Base-by-base conservation (phyloP, 2,888 invertebrate genomes). In the Rhimphoctona megacephalus region DNA sequence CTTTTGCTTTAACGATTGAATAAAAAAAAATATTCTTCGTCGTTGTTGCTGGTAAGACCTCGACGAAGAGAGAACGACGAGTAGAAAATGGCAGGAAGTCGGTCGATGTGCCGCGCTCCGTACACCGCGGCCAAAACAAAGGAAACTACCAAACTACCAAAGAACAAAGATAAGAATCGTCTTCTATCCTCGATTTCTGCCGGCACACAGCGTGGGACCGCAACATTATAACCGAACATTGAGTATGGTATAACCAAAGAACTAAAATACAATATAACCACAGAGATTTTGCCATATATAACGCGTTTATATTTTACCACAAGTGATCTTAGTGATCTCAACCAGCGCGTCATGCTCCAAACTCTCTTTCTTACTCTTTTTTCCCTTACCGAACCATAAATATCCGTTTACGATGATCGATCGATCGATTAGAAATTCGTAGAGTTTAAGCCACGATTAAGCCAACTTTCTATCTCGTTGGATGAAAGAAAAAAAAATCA, bases 61-160 rank as follows among this genome's bases (percentile, higher is more conserved):
- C 86, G 82, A 80, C 82, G 82, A 64, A 85, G 88, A 87, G 52
- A 43, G 22, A 46, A 36, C 36, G 81, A 69, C 30, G 69, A 89
- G 91, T 91, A 93, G 92, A 93, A 93, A 93, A 93, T 92, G 92
- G 91, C 93, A 92, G 93, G 93, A 93, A 93, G 92, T 92, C 90
- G 90, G 90, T 80, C 91, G 91, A 91, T 90, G 89, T 83, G 84
- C 88, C 85, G 70, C 90, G 90, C 91, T 36, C 69, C 30, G 36
- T 78, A 85, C 86, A 84, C 86, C 82, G 85, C 90, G 89, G 90
- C 92, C 92, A 93, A 93, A 93, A 93, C 93, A 93, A 93, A 93
- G 92, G 93, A 93, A 92, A 91, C 92, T 87, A 91, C 91, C 91
- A 91, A 93, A 92, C 92, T 91, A 92, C 91, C 90, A 89, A 79